phyloP scores from a whole-genome alignment of 1,140 invertebrate species.

The Neuroterus valhalla region DNA sequence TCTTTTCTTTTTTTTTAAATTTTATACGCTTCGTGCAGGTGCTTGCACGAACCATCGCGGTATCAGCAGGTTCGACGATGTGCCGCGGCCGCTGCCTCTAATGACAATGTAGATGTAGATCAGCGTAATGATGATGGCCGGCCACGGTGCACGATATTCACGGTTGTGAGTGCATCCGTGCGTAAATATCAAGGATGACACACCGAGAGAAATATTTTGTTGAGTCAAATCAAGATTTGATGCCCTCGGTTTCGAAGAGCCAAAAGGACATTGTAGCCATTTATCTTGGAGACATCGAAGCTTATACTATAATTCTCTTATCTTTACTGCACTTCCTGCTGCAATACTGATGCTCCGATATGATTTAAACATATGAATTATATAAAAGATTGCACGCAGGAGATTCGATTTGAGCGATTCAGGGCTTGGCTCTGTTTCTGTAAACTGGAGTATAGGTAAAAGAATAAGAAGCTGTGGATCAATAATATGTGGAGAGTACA shows the following conservation, averaged over 20 bases:
- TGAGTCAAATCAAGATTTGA: conserved; percentile 3
- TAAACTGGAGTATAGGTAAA: not conserved
- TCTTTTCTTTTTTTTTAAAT: not conserved
- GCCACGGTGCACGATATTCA: conserved; percentile 58
- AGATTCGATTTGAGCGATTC: no score
- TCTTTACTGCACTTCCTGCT: no score
- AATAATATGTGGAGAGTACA: not conserved
- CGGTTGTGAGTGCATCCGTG: conserved; percentile 68
- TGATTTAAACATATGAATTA: no score
- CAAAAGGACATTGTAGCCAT: no score
- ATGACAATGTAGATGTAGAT: conserved; percentile 71
- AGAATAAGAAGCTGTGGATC: not conserved
- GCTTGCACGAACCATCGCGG: conserved; percentile 37
- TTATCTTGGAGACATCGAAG: no score
- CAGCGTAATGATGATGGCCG: conserved; percentile 63
- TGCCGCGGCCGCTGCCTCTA: conserved; percentile 56
- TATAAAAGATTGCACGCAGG: no score
- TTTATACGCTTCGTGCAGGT: conserved; percentile 27
- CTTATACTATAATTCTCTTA: no score
- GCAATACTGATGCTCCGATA: no score
- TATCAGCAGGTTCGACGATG: conserved; percentile 46
- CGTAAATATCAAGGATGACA: conserved; percentile 62
- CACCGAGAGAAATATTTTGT: conserved; percentile 1
- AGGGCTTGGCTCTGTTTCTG: not conserved
- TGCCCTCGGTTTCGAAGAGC: not conserved